These are phyloP conservation scores for Caenorhabditis macrosperma DNA, from an alignment of 2,888 invertebrate genomes.

Conservation along the genomic window DNA sequence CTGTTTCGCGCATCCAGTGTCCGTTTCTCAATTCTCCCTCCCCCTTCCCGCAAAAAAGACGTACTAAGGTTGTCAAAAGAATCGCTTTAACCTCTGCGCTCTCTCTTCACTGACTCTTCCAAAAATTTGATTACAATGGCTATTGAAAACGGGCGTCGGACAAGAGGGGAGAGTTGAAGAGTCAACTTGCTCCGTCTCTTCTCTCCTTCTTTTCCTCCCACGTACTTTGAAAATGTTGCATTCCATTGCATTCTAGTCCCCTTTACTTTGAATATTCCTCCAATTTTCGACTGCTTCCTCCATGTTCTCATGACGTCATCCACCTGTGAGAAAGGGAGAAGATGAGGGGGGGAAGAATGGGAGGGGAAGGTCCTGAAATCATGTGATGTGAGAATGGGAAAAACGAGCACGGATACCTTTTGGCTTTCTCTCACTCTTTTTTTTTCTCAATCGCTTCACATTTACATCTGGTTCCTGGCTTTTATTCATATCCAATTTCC, in stretches of 20 bases:
- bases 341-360: too few relatives aligned
- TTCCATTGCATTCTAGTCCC: neutral
- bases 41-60: conserved; percentile 3
- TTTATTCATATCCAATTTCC: conserved; percentile 6
- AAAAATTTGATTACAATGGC: conserved; percentile 59
- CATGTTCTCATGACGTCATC: conserved; percentile 24
- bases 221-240: conserved; percentile 30
- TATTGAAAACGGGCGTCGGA: conserved; percentile 42
- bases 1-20: neutral
- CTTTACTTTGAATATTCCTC: neutral
- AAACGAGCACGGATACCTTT: conserved; percentile 38
- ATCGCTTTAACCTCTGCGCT: conserved; percentile 50
- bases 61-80: conserved; percentile 21
- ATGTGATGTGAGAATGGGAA: conserved; percentile 49
- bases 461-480: too few relatives aligned
- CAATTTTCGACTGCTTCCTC: neutral
- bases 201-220: neutral
- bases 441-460: conserved; percentile 1
- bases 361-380: conserved; percentile 34
- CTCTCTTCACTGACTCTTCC: conserved; percentile 41
- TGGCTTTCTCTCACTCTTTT: conserved; percentile 9
- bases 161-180: conserved; percentile 8
- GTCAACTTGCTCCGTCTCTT: conserved; percentile 17
- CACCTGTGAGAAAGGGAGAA: conserved; percentile 20
- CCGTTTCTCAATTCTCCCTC: neutral